These are phyloP conservation scores for Pachyuromys duprasi DNA, from an alignment of 2,797 vertebrate genomes.

Conservation along the genomic window DNA sequence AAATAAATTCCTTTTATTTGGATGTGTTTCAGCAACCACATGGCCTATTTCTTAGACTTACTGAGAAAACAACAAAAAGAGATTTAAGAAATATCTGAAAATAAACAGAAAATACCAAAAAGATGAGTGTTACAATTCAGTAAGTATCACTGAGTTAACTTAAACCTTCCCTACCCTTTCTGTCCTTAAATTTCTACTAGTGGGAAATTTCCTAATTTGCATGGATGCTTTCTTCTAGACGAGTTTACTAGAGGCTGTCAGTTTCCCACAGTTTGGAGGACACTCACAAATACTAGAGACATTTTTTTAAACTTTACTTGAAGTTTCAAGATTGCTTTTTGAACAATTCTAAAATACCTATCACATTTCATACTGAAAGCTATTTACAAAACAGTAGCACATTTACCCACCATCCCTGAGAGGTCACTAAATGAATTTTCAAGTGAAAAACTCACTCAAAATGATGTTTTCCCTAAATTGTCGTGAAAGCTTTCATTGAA, in stretches of 20 bases:
- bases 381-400: slow-evolving; percentile 73
- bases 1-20: background rate
- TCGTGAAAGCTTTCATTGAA: background rate
- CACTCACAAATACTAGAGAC: slow-evolving; percentile 49
- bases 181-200: background rate
- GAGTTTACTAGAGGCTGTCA: slow-evolving; percentile 56
- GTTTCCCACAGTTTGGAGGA: slow-evolving; percentile 28
- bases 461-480: slow-evolving; percentile 37
- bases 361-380: slow-evolving; percentile 79
- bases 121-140: background rate
- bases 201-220: slow-evolving; percentile 25
- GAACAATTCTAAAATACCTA: slow-evolving; percentile 73
- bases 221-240: slow-evolving; percentile 41
- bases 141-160: background rate
- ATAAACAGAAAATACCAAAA: background rate
- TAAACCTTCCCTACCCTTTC: background rate
- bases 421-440: slow-evolving; percentile 68
- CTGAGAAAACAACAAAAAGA: background rate
- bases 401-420: slow-evolving; percentile 65
- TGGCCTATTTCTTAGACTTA: slow-evolving; percentile 14
- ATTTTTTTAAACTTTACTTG: slow-evolving; percentile 69
- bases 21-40: background rate
- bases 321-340: slow-evolving; percentile 81
- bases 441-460: slow-evolving; percentile 52
- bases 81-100: background rate